These are phyloP conservation scores for Drosophila punjabiensis DNA, from an alignment of 1,140 invertebrate genomes.

Conservation along the genomic window DNA sequence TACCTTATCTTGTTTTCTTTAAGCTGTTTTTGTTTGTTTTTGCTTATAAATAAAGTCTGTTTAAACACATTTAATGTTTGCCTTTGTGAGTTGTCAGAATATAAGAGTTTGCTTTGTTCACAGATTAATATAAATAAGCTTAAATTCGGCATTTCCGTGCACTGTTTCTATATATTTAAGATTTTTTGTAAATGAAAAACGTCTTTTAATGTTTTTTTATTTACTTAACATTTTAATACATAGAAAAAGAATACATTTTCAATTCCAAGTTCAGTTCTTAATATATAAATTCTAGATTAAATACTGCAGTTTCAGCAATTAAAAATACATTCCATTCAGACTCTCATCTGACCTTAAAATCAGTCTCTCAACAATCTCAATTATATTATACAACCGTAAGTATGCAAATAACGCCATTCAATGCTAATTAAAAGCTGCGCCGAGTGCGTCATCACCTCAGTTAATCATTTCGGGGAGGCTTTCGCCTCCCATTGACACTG, in stretches of 20 bases:
- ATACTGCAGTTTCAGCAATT: neutral
- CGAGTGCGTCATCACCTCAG: conserved; percentile 58
- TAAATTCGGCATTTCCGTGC: too few species aligned
- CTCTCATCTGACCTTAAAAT: conserved; percentile 9
- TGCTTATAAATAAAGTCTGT: neutral
- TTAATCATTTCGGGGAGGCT: conserved; percentile 26
- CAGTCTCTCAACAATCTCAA: conserved; percentile 7
- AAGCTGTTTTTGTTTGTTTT: neutral
- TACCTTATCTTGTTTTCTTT: too few species aligned
- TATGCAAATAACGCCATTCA: conserved; percentile 67
- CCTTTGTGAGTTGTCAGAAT: neutral
- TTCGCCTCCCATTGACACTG: conserved; percentile 33
- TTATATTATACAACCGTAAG: conserved; percentile 10
- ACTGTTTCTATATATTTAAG: neutral
- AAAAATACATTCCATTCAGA: neutral
- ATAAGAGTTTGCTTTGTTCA: neutral
- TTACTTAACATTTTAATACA: neutral
- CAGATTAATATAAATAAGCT: neutral
- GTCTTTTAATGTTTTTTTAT: conserved; percentile 1
- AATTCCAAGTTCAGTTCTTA: neutral
- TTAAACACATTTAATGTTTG: conserved; percentile 4
- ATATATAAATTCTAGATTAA: neutral
- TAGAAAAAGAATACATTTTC: too few species aligned
- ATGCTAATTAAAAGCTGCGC: conserved; percentile 71
- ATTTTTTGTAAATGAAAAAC: too few species aligned